Base-by-base conservation (phyloP, 2,113 vertebrate species). In the Falco punctatus region DNA sequence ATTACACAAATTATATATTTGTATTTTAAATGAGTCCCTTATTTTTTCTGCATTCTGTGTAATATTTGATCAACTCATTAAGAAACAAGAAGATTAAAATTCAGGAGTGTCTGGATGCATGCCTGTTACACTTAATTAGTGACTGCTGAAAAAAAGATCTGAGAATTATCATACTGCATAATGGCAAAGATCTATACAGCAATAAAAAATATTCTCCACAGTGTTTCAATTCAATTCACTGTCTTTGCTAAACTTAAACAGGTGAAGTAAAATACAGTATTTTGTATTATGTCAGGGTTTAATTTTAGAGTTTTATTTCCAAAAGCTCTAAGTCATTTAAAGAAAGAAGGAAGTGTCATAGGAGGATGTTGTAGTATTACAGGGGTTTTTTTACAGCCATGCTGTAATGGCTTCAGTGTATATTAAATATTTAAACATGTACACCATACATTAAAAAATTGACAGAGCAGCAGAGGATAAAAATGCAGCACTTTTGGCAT, bases 11-110 rank as follows among this genome's bases (percentile, higher is more conserved):
- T 92, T 54, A 72, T 51, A 42, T 75, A 78, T 95, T 95, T 95
- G 83, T 73, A 82, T 93, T 94, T 95, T 80, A 81, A 94, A 78
- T 38, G 1, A 74, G 32, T 65, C 30, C 10, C 40, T 32, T 92
- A 52, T 92, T 96, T 95, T 95, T 95, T 88, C 77, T 87, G 65
- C 61, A 57, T 87, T 71, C 88, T 80, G 81, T 42, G 62, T 61
- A 90, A 70, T 92, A 77, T 85, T 95, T 92, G 70, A 95, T 80
- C 84, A 85, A 91, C 58, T 90, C 81, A 91, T 95, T 96, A 94
- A 86, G 87, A 95, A 95, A 83, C 81, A 92, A 35, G 74, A 84
- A 90, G 78, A 90, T 92, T 95, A 96, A 95, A 91, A 97, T 96
- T 89, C 95, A 95, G 58, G 74, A 94, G 38, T 59, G 75, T 66